Base-by-base conservation (phyloP, 2,888 invertebrate species). In the Cephonodes hylas region DNA sequence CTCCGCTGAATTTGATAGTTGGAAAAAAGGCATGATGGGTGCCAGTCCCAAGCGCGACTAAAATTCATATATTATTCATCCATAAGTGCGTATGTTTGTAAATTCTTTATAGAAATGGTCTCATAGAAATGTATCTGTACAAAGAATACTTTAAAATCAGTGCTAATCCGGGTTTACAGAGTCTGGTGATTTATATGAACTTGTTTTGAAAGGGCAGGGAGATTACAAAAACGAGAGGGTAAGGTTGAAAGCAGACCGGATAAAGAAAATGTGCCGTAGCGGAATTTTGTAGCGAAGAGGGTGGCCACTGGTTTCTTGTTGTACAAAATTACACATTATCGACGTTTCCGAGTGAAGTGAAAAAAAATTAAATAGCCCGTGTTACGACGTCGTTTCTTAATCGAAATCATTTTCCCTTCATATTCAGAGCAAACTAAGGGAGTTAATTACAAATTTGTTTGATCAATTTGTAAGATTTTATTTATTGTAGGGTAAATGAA, bases 191-290 rank as follows among this genome's bases (percentile, higher is more conserved):
- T 83, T 85, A 85, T 80, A 76, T 75, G 72, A 82, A 81, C 77
- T 82, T 81, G 73, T 80, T 79, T 82, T 81, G 78, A 81, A 85
- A 81, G 75, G 81, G 76, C 77, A 80, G 75, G 76, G 77, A 80
- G 81, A 83, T 84, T 84, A 83, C 79, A 77, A 80, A 79, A 81
- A 79, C 67, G 79, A 76, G 78, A 81, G 81, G 82, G 80, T 74
- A 75, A 75, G 74, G 71, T 76, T 83, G 77, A 84, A 84, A 83
- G 80, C 76, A 74, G 73, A 64, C 66, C 64, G 73, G 69, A 71
- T 73, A 73, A 79, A 79, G 66, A 64, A 76, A 79, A 72, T 66
- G 63, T 74, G 70, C 72, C 71, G 66, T 69, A 58, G 70, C 67
- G 74, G 69, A 73, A 72, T 68, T 56, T 60, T 69, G 64, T 64